Evolutionary conservation across 2,113 vertebrate species (phyloP).

Genomic region (Oreamnos americanus): DNA sequence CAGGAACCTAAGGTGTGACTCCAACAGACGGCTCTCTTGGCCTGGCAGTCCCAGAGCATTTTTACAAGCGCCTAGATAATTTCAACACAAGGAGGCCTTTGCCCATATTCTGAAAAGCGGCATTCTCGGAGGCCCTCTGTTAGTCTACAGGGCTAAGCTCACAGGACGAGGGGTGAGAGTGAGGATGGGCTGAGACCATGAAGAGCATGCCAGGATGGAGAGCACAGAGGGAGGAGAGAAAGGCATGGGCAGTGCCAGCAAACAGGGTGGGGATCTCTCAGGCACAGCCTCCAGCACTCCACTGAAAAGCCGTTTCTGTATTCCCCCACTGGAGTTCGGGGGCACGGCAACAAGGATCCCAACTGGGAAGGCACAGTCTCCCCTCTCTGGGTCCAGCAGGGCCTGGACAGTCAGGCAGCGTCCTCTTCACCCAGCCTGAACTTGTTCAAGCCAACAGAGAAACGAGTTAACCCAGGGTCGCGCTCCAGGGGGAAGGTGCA

Average conservation of each 20-base stretch:
- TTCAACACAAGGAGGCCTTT: background rate
- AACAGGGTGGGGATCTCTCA: background rate
- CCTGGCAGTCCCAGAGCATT: background rate
- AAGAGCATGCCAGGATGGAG: background rate
- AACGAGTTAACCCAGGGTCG: background rate
- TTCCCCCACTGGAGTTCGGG: background rate
- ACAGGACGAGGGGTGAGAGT: background rate
- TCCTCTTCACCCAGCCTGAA: background rate
- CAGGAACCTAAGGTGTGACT: background rate
- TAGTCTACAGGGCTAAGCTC: background rate
- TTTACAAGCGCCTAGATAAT: background rate
- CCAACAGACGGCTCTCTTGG: background rate
- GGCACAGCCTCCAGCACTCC: background rate
- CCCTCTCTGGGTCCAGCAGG: background rate
- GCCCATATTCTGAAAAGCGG: background rate
- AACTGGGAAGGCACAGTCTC: background rate
- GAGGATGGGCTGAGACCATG: background rate
- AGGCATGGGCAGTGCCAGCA: background rate
- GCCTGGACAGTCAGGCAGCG: background rate
- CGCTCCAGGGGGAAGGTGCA: background rate
- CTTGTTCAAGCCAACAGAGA: background rate
- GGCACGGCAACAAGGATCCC: background rate
- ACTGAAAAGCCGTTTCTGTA: background rate
- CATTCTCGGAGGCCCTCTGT: background rate
- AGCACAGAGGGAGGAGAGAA: background rate